These are phyloP conservation scores for Xenentodon cancila DNA, from an alignment of 2,797 vertebrate species.

Conservation along the genomic window DNA sequence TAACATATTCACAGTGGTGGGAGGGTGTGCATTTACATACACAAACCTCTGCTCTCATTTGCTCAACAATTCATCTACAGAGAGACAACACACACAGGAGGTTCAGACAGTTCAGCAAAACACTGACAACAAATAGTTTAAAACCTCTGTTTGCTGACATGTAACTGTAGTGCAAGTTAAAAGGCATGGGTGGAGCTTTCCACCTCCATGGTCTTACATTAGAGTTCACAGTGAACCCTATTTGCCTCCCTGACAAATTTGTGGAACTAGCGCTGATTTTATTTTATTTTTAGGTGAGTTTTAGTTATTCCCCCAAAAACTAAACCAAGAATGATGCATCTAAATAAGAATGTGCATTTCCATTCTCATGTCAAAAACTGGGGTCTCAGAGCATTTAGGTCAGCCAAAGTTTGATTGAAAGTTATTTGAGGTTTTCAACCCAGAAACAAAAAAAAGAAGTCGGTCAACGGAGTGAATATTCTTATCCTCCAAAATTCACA, in stretches of 20 bases:
- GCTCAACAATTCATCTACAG: slow-evolving; percentile 24
- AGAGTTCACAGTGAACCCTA: slow-evolving; percentile 4
- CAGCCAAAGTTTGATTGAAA: background rate
- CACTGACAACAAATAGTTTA: slow-evolving; percentile 17
- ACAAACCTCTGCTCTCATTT: slow-evolving; percentile 20
- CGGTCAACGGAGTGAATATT: slow-evolving; percentile 1
- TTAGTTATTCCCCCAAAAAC: no score
- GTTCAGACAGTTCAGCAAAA: slow-evolving; percentile 6
- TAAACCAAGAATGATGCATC: no score
- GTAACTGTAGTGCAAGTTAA: slow-evolving; percentile 17
- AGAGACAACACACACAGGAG: slow-evolving; percentile 10
- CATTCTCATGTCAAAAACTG: no score
- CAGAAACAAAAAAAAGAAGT: background rate
- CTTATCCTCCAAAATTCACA: slow-evolving; percentile 2
- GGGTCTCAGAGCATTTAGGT: slow-evolving; percentile 4
- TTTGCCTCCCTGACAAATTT: slow-evolving; percentile 10
- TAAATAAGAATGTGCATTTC: no score
- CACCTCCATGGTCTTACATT: slow-evolving; percentile 16
- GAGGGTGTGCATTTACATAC: slow-evolving; percentile 32
- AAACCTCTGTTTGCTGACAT: slow-evolving; percentile 22
- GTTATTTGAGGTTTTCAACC: slow-evolving; percentile 9
- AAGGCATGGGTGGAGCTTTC: slow-evolving; percentile 4
- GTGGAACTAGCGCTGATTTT: background rate
- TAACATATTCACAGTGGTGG: slow-evolving; percentile 21
- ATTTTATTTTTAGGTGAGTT: no score